Base-by-base conservation (phyloP, 2,797 vertebrate species). In the Nannoperca australis region DNA sequence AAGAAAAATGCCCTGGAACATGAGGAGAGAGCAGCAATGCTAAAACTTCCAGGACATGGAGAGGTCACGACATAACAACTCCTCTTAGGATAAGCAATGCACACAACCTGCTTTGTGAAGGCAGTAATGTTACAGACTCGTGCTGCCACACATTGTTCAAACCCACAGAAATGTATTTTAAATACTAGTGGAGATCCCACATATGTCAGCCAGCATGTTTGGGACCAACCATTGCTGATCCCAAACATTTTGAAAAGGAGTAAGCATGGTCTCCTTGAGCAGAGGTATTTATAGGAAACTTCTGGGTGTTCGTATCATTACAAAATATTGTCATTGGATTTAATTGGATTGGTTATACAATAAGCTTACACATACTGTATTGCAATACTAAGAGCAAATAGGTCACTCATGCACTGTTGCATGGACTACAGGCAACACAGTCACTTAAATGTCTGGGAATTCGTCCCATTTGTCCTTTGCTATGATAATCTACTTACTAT, bases 351-450 rank as follows among this genome's bases (percentile, higher is more conserved):
- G 4, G 4, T 44, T 13, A 42, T 53, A 11, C 15, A 51, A 62
- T 40, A 47, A 40, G 44, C 30, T 12, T 22, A 2, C 18, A 72
- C 24, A 40, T 38, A 51, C 54, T 18, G 18, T 9, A 47, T 9
- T 61, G 34, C 36, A 70, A 34, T 17, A 36, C 20, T 38, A 22
- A 34, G 50, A 42, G 15, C 69, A 85, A 88, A 69, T 81, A 64
- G 82, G 79, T 89, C 84, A 85, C 17, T n/a, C 49, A 42, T 67
- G 53, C 14, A 20, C 63, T 51, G 30, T 64, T 73, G 49, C 63
- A 58, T 40, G 12, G 40, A 51, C 68, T 60, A 30, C 78, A 71
- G 55, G 83, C 83, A 77, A 75, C 45, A 38, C 38, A 42, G 30
- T 55, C 60, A 20, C 44, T 78, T 59, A 38, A 73, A 82, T 65